These are phyloP conservation scores for Vanessa tameamea DNA, from an alignment of 1,140 invertebrate genomes.

Conservation along the genomic window DNA sequence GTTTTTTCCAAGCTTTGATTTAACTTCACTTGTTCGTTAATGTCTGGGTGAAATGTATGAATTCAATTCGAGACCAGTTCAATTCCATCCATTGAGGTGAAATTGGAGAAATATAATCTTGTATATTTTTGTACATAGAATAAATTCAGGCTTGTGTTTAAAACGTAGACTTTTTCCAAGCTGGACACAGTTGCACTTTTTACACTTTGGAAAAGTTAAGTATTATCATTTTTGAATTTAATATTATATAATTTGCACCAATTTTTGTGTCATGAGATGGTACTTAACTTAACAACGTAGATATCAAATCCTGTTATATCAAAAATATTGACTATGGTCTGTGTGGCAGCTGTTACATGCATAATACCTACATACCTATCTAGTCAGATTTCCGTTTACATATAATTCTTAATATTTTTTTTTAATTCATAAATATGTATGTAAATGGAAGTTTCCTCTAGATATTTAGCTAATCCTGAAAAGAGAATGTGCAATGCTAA, in stretches of 20 bases:
- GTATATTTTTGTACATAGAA: not conserved
- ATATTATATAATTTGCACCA: not conserved
- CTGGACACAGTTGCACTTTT: not conserved
- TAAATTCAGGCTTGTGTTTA: not conserved
- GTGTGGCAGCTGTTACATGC: constrained; percentile 78
- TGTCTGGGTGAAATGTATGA: no score
- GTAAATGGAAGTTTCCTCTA: constrained; percentile 65
- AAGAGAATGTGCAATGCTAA: constrained; percentile 79
- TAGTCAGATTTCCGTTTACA: constrained; percentile 69
- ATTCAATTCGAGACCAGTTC: no score
- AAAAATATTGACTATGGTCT: constrained; percentile 61
- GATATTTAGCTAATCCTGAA: constrained; percentile 73
- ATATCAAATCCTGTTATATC: constrained; percentile 41
- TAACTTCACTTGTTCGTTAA: no score
- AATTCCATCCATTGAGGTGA: no score
- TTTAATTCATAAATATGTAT: constrained; percentile 21
- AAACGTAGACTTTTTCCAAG: not conserved
- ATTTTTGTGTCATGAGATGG: constrained; percentile 10
- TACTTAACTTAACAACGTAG: constrained; percentile 18
- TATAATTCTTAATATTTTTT: not conserved
- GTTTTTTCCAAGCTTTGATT: no score
- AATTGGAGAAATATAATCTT: not conserved
- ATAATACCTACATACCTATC: constrained; percentile 67
- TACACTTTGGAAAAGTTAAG: constrained; percentile 9
- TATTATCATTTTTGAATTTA: not conserved